Evolutionary conservation across 2,888 invertebrate species (phyloP).

Genomic region (Ditylenchus weischeri): DNA sequence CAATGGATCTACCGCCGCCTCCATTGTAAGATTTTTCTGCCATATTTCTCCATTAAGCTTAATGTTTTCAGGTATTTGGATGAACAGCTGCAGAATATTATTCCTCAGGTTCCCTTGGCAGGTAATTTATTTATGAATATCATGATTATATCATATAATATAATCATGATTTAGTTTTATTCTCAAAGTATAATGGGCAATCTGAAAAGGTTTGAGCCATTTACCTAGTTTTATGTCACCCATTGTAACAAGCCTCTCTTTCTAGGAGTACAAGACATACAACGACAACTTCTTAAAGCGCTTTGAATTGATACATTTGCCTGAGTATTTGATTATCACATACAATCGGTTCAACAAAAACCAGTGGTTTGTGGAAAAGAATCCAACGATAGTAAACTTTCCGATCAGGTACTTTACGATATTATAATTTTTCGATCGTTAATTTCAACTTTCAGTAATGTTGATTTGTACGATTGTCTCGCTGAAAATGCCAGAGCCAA

Average conservation of each 20-base stretch:
- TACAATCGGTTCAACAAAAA: constrained; percentile 98
- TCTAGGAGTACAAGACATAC: constrained; percentile 89
- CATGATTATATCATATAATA: not conserved
- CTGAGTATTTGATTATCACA: constrained; percentile 72
- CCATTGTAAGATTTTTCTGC: constrained; percentile 68
- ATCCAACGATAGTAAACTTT: constrained; percentile 99
- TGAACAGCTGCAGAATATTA: constrained; percentile 95
- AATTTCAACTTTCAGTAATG: constrained; percentile 70
- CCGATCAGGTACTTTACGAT: constrained; percentile 77
- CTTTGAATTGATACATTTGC: constrained; percentile 84
- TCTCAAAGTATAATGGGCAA: constrained; percentile 92
- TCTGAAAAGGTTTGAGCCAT: constrained; percentile 69
- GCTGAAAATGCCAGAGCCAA: constrained; percentile 71
- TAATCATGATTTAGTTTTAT: constrained; percentile 61
- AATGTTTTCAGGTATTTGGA: constrained; percentile 70
- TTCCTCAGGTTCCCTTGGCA: constrained; percentile 85
- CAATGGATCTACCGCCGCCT: constrained; percentile 93
- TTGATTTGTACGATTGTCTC: constrained; percentile 91
- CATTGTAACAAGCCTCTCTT: not conserved
- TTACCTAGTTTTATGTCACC: not conserved
- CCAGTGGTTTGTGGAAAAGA: constrained; percentile 96
- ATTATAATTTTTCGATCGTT: not conserved
- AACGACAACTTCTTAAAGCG: constrained; percentile 96
- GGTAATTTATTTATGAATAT: not conserved
- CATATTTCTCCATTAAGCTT: no score